Evolutionary conservation across 2,888 invertebrate species (phyloP).

Genomic region (Chalcis sispes): DNA sequence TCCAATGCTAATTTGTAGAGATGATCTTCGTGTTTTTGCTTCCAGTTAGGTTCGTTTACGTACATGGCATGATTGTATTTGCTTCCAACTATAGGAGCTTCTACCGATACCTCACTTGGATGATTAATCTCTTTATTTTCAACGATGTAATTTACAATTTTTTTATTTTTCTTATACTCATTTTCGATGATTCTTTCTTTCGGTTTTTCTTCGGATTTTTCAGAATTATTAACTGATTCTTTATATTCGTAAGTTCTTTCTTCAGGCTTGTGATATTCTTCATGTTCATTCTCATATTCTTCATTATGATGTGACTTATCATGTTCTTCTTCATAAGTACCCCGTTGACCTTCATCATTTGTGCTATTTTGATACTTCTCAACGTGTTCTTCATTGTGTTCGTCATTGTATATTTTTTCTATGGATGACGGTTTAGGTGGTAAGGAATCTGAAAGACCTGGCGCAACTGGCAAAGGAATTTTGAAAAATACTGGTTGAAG

Average conservation of each 20-base stretch:
- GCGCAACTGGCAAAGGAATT: slow-evolving; percentile 70
- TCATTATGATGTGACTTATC: slow-evolving; percentile 26
- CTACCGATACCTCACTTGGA: slow-evolving; percentile 61
- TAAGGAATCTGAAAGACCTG: slow-evolving; percentile 63
- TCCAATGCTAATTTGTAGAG: slow-evolving; percentile 61
- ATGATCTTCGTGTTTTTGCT: slow-evolving; percentile 62
- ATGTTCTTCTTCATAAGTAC: slow-evolving; percentile 33
- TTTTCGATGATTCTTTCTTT: slow-evolving; percentile 43
- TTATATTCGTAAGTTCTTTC: neutral
- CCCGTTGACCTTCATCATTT: slow-evolving; percentile 15
- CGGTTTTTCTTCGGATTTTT: neutral
- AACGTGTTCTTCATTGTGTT: neutral
- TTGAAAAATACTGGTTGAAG: slow-evolving; percentile 66
- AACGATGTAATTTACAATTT: slow-evolving; percentile 62
- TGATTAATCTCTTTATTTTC: slow-evolving; percentile 63
- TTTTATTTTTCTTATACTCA: slow-evolving; percentile 62
- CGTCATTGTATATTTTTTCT: slow-evolving; percentile 19
- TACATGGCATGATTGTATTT: slow-evolving; percentile 54
- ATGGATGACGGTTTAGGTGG: slow-evolving; percentile 57
- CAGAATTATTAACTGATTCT: neutral
- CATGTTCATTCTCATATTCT: slow-evolving; percentile 36
- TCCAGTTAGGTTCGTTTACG: slow-evolving; percentile 63
- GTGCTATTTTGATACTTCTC: slow-evolving; percentile 24
- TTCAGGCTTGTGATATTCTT: slow-evolving; percentile 23
- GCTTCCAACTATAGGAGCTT: slow-evolving; percentile 34